These are phyloP conservation scores for Solea senegalensis DNA, from an alignment of 2,113 vertebrate species.

Conservation along the genomic window DNA sequence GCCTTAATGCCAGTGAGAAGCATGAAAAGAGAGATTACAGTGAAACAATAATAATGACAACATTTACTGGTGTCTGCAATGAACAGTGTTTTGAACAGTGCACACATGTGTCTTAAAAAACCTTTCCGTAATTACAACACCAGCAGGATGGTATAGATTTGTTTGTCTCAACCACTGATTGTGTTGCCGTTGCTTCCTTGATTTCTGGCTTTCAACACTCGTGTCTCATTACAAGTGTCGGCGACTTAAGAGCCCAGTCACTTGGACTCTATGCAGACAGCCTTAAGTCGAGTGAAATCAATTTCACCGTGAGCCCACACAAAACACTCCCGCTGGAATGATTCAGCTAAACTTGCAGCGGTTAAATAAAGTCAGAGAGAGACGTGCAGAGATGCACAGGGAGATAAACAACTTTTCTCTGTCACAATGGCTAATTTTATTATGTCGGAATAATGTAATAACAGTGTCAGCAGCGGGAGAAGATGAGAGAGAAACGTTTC, in stretches of 20 bases:
- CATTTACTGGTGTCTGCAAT: no score
- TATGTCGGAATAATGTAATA: not conserved
- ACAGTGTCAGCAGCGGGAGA: not conserved
- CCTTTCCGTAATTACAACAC: no score
- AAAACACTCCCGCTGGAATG: slow-evolving; percentile 20
- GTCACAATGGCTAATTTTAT: slow-evolving; percentile 1
- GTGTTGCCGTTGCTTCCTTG: slow-evolving; percentile 9
- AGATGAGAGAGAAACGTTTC: no score
- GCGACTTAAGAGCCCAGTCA: slow-evolving; percentile 14
- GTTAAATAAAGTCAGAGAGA: slow-evolving; percentile 23
- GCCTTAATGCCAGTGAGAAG: not conserved
- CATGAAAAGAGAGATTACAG: no score
- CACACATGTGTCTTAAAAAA: no score
- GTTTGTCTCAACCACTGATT: slow-evolving; percentile 13
- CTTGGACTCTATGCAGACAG: slow-evolving; percentile 28
- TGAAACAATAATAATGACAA: no score
- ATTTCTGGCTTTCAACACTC: slow-evolving; percentile 14
- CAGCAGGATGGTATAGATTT: not conserved
- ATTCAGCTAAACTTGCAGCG: slow-evolving; percentile 25
- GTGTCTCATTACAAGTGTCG: slow-evolving; percentile 25
- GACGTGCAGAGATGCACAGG: not conserved
- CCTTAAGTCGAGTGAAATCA: slow-evolving; percentile 39
- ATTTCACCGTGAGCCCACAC: slow-evolving; percentile 36
- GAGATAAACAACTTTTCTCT: slow-evolving; percentile 3
- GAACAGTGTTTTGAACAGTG: no score